Conservation (phyloP, 1,140 invertebrate species). For the Anastatus disparis region DNA sequence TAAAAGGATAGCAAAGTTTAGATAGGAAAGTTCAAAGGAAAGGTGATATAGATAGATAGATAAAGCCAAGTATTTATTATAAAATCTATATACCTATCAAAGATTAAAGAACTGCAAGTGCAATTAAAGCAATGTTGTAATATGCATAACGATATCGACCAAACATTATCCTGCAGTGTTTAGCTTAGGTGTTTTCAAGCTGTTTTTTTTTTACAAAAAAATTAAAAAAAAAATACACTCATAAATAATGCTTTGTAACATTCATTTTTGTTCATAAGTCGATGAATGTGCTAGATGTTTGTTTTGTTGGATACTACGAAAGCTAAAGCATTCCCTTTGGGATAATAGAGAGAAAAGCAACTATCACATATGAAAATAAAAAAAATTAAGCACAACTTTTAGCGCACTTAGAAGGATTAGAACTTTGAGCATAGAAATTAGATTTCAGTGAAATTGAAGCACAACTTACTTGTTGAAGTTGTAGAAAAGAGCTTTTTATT, state of each 20-base stretch:
- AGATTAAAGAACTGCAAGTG: conserved; percentile 37
- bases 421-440: neutral
- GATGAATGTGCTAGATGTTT: conserved; percentile 1
- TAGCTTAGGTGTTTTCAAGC: too few relatives aligned
- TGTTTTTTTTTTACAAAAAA: too few relatives aligned
- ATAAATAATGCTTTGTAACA: conserved; percentile 19
- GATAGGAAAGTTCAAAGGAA: conserved; percentile 35
- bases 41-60: too few relatives aligned
- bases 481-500: conserved; percentile 16
- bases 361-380: conserved; percentile 20
- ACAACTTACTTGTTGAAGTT: conserved; percentile 6
- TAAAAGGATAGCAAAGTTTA: conserved; percentile 25
- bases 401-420: neutral
- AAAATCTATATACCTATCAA: conserved; percentile 44
- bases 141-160: conserved; percentile 31
- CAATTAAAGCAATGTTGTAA: conserved; percentile 26
- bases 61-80: conserved; percentile 49
- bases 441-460: conserved; percentile 31
- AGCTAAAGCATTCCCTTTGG: conserved; percentile 24
- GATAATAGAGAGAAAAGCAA: conserved; percentile 19
- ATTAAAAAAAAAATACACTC: conserved; percentile 12
- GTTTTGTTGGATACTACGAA: conserved; percentile 11
- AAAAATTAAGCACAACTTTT: conserved; percentile 25
- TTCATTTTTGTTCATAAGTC: conserved; percentile 18
- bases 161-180: conserved; percentile 25